A percentile compares a stretch with the other conserved stretches of the same genome.
phyloP scores from a whole-genome alignment of 2,888 invertebrate genomes.

The Noctua comes region DNA sequence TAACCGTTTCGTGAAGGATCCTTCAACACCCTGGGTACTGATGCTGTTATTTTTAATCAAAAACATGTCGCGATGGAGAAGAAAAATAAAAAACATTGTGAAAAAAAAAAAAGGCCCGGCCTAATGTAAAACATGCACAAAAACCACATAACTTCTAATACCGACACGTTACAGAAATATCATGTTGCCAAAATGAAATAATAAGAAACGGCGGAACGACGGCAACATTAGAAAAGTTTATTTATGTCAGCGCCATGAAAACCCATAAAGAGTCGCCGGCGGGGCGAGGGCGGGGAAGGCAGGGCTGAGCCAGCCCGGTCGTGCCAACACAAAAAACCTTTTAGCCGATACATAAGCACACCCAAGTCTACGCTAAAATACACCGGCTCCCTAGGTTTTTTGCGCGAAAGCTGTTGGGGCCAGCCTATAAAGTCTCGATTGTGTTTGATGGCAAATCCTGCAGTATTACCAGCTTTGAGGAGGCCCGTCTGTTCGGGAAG shows the following conservation, averaged over 20 bases:
- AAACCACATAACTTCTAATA: not conserved
- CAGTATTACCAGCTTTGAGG: conserved; percentile 40
- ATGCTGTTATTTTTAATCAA: not conserved
- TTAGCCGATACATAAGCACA: conserved; percentile 62
- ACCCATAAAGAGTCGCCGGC: conserved; percentile 47
- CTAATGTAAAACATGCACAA: conserved; percentile 3
- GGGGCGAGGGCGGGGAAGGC: not conserved
- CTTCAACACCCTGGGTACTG: not conserved
- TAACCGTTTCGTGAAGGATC: too few species aligned
- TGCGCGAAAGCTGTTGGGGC: conserved; percentile 48
- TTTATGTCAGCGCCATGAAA: conserved; percentile 57
- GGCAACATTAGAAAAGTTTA: conserved; percentile 43
- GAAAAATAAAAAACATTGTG: not conserved
- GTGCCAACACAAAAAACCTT: conserved; percentile 67
- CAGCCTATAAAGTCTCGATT: conserved; percentile 47
- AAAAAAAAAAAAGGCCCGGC: not conserved
- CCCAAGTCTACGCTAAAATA: conserved; percentile 60
- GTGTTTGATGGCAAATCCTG: conserved; percentile 48
- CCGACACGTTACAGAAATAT: conserved; percentile 6
- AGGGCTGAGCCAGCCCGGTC: conserved; percentile 14
- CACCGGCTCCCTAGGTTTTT: conserved; percentile 59
- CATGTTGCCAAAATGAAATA: conserved; percentile 43
- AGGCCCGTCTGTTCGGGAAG: conserved; percentile 37
- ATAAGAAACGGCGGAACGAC: conserved; percentile 39
- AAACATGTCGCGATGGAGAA: not conserved